phyloP scores from a whole-genome alignment of 2,888 invertebrate species.

The Orthosia gothica region DNA sequence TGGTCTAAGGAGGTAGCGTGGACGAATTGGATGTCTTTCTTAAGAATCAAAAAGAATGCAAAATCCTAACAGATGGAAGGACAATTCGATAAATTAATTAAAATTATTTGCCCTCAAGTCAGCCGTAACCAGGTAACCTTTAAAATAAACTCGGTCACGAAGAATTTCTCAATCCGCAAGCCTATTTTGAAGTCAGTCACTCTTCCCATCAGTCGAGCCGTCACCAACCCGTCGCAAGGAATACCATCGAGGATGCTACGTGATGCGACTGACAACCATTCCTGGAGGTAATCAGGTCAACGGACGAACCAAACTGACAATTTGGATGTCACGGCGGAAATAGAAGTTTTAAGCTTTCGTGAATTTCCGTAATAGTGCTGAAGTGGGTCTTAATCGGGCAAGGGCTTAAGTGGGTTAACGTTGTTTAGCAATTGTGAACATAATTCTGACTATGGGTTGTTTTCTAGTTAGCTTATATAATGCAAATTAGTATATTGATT shows the following conservation, averaged over 20 bases:
- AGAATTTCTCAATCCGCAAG: not conserved
- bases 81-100: too few relatives aligned
- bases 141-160: not conserved
- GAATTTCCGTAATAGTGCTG: not conserved
- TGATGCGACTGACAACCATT: slow-evolving; percentile 38
- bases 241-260: slow-evolving; percentile 28
- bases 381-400: not conserved
- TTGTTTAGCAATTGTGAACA: not conserved
- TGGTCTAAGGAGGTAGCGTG: not conserved
- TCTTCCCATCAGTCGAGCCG: slow-evolving; percentile 9
- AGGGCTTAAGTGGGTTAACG: not conserved
- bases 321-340: slow-evolving; percentile 11
- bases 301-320: slow-evolving; percentile 20
- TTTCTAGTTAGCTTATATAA: not conserved
- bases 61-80: too few relatives aligned
- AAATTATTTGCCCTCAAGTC: too few relatives aligned
- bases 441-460: not conserved
- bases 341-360: slow-evolving; percentile 2
- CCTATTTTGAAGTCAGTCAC: slow-evolving; percentile 4
- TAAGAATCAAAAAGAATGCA: too few relatives aligned
- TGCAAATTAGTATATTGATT: not conserved
- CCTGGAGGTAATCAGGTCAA: slow-evolving; percentile 48
- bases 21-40: too few relatives aligned
- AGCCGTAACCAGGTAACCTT: too few relatives aligned
- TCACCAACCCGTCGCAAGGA: slow-evolving; percentile 16